Base-by-base conservation (phyloP, 2,888 invertebrate species). In the Drosophila quinaria region DNA sequence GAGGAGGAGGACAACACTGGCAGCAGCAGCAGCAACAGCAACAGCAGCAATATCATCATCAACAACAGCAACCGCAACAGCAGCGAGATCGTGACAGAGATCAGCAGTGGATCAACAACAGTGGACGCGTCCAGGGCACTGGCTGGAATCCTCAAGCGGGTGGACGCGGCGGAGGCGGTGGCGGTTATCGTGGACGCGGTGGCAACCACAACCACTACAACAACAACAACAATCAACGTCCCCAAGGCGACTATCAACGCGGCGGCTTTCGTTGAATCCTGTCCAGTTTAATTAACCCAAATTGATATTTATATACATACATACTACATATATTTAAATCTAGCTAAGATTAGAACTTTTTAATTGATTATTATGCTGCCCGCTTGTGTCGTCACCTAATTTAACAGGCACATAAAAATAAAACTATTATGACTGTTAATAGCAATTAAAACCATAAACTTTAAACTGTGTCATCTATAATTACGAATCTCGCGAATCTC, bases 51-150 rank as follows among this genome's bases (percentile, higher is more conserved):
- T 81, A 90, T 63, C 70, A 88, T 4, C 81, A 62, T 6, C 50
- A 81, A 5, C 51, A 81, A 11, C 54, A 67, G 22, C 80, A 80
- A 33, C 64, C 78, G 1, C 87, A 90, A 60, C 82, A 90, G 65
- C 76, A 90, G 6, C 82, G 81, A 8, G 74, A 80, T 25, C 74
- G 63, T 1, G 79, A 78, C 19, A 44, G 71, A 11, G 79, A 90
- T 25, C 89, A 90, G 59, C 87, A 81, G 44, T 92, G 91, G 90
- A 44, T 89, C 5, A 69, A 83, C 39, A 91, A 90, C n/a, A 92
- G 91, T 49, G 91, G 91, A n/a, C 91, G 92, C n/a, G 92, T 93
- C 1, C 92, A 92, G 72, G 92, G 92, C 33, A 54, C 90, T 2
- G 92, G 92, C n/a, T 93, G 92, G 92, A 85, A 81, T 66, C 84